Conservation (phyloP, 2,888 invertebrate genomes). For the Hylaea fasciaria region DNA sequence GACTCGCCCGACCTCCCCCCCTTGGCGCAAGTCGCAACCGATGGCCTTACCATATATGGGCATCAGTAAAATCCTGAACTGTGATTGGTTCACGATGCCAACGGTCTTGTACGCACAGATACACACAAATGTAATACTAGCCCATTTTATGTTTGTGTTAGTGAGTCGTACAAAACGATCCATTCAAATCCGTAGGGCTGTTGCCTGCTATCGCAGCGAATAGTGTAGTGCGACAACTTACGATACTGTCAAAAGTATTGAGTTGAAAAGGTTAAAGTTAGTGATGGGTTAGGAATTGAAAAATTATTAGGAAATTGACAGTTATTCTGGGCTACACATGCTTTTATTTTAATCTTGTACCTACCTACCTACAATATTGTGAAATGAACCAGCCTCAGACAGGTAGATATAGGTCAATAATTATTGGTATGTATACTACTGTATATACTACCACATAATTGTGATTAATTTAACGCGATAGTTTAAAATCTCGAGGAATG, state of each 20-base stretch:
- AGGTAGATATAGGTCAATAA: too few species aligned
- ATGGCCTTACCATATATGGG: constrained; percentile 93
- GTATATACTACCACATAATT: too few species aligned
- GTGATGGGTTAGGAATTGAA: background rate
- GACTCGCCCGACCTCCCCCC: constrained; percentile 81
- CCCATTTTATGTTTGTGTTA: constrained; percentile 53
- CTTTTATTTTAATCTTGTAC: too few species aligned
- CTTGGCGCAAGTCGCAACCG: constrained; percentile 79
- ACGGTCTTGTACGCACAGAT: constrained; percentile 78
- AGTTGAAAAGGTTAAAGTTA: constrained; percentile 9
- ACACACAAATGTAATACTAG: constrained; percentile 51
- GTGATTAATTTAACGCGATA: too few species aligned
- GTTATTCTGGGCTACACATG: too few species aligned
- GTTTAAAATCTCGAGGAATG: too few species aligned
- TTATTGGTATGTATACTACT: too few species aligned
- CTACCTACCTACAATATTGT: too few species aligned
- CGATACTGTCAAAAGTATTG: constrained; percentile 39
- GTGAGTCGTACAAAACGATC: constrained; percentile 64
- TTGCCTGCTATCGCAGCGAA: constrained; percentile 44
- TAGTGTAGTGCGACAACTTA: constrained; percentile 53
- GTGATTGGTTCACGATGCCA: constrained; percentile 86
- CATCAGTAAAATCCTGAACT: constrained; percentile 88
- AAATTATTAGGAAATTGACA: too few species aligned
- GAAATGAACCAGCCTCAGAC: too few species aligned
- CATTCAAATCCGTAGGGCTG: constrained; percentile 51